Conservation (phyloP, 1,140 invertebrate species). For the Anagrus nilaparvatae region DNA sequence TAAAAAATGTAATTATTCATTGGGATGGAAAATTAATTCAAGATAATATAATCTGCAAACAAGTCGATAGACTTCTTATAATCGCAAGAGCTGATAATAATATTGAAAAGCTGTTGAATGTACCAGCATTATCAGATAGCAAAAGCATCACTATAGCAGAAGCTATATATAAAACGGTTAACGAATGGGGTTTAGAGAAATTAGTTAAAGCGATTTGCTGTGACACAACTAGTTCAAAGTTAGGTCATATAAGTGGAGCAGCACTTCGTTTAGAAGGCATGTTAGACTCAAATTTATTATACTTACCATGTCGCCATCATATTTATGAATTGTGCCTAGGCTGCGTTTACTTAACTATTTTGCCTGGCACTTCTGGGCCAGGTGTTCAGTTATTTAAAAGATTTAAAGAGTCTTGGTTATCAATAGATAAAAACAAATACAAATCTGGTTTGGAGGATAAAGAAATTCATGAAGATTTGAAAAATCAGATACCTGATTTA, state of each 20-base stretch:
- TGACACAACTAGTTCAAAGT: conserved; percentile 12
- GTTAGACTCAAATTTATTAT: conserved; percentile 13
- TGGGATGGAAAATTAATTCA: conserved; percentile 14
- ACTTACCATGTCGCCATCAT: conserved; percentile 16
- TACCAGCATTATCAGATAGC: conserved; percentile 7
- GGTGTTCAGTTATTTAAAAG: conserved; percentile 12
- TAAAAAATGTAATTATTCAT: conserved; percentile 6
- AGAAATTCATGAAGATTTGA: conserved; percentile 3
- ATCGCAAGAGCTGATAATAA: conserved; percentile 7
- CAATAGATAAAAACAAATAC: conserved; percentile 9
- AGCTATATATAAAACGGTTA: conserved; percentile 11
- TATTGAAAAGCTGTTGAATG: conserved; percentile 12
- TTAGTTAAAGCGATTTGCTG: conserved; percentile 12
- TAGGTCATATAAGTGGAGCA: conserved; percentile 11
- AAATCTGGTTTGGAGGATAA: conserved; percentile 5
- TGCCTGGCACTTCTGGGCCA: conserved; percentile 12
- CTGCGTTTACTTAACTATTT: conserved; percentile 4
- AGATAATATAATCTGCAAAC: conserved; percentile 6
- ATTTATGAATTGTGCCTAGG: conserved; percentile 13
- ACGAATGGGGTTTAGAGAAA: conserved; percentile 14
- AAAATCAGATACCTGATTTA: conserved; percentile 3
- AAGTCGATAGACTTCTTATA: conserved; percentile 13
- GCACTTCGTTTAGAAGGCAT: conserved; percentile 10
- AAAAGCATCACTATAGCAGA: conserved; percentile 5
- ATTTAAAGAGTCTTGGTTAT: conserved; percentile 12